Evolutionary conservation across 2,888 invertebrate species (phyloP).

Genomic region (Luperina nickerlii): DNA sequence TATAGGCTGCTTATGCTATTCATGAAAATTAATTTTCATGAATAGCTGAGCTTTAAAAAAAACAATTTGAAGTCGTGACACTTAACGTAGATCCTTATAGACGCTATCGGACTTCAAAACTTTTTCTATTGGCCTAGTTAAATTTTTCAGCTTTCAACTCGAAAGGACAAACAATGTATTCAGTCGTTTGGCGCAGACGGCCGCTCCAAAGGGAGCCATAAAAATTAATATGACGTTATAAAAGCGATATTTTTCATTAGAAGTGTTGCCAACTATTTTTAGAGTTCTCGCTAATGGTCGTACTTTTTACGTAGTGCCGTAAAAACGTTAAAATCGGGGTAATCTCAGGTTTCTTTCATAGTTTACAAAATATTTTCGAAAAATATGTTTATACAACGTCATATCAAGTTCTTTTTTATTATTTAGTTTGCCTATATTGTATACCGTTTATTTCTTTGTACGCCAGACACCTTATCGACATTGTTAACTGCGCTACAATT

Average conservation of each 20-base stretch:
- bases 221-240: constrained; percentile 58
- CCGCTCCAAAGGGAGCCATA: constrained; percentile 37
- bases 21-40: not conserved
- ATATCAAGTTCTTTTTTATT: not conserved
- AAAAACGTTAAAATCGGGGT: not conserved
- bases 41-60: not conserved
- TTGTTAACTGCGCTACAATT: constrained; percentile 68
- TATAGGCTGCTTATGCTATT: not conserved
- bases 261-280: constrained; percentile 56
- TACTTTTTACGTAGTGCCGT: constrained; percentile 14
- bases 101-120: constrained; percentile 30
- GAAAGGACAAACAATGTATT: constrained; percentile 61
- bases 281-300: constrained; percentile 43
- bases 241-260: constrained; percentile 57
- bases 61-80: constrained; percentile 8
- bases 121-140: constrained; percentile 54
- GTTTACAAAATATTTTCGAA: not conserved
- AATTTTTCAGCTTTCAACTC: constrained; percentile 28
- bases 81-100: constrained; percentile 1
- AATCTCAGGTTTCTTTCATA: not conserved
- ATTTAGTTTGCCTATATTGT: not conserved
- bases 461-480: constrained; percentile 76
- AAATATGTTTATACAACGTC: not conserved
- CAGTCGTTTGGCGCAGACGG: constrained; percentile 48
- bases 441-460: constrained; percentile 80